Percentiles rank a stretch among this genome's conserved stretches.
phyloP scores from a whole-genome alignment of 2,113 vertebrate species.

The Xenotilapia longispinis region DNA sequence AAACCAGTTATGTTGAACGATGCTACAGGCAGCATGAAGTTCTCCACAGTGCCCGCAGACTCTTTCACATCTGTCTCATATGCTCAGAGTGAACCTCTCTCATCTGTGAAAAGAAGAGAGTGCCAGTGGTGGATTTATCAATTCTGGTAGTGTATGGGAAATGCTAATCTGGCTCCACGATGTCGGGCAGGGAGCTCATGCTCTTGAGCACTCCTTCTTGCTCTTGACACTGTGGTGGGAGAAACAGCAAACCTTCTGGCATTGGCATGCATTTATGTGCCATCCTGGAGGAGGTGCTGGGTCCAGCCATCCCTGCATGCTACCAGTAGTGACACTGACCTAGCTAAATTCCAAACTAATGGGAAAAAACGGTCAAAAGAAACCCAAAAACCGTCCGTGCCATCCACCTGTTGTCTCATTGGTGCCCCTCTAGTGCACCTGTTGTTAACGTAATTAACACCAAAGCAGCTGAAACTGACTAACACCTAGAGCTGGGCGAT shows the following conservation, averaged over 20 bases:
- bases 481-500: not conserved
- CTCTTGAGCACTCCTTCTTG: not conserved
- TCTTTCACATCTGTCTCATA: not conserved
- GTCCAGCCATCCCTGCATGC: not conserved
- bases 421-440: rapidly evolving
- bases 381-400: rapidly evolving
- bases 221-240: not conserved
- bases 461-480: not conserved
- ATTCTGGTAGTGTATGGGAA: not conserved
- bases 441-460: not conserved
- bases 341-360: not conserved
- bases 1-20: not conserved
- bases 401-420: not conserved
- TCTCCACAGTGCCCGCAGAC: not conserved
- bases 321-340: not conserved
- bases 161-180: not conserved
- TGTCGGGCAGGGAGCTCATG: not conserved
- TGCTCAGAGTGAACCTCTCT: not conserved
- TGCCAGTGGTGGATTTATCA: not conserved
- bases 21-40: not conserved
- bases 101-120: not conserved
- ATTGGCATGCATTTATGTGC: not conserved
- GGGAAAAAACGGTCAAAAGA: rapidly evolving
- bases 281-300: not conserved
- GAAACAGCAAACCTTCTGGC: not conserved